These are phyloP conservation scores for Leucophora obtusa DNA, from an alignment of 2,888 invertebrate genomes.

Conservation along the genomic window DNA sequence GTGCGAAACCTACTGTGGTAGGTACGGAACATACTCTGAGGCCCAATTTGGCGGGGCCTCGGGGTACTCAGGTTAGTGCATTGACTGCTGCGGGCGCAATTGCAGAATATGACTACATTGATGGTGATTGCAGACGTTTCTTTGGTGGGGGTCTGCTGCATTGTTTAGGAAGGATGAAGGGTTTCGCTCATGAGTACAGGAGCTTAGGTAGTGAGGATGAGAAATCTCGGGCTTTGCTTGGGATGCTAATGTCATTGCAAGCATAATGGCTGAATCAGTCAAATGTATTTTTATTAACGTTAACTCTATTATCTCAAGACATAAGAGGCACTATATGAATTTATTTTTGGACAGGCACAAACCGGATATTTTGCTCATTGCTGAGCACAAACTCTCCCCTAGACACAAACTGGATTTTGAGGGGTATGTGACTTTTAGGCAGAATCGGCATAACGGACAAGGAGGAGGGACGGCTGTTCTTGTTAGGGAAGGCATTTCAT, in stretches of 20 bases:
- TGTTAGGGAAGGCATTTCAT: background rate
- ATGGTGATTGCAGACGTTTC: constrained; percentile 3
- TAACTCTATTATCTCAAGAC: background rate
- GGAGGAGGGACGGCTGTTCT: background rate
- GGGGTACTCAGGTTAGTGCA: no score
- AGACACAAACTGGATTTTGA: constrained; percentile 10
- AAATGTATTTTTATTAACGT: constrained; percentile 28
- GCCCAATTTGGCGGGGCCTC: no score
- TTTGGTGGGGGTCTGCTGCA: background rate
- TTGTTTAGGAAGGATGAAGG: background rate
- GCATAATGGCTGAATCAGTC: background rate
- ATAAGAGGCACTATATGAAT: constrained; percentile 9
- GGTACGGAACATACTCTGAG: no score
- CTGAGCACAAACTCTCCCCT: background rate
- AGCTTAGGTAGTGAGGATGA: background rate
- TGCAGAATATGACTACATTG: no score
- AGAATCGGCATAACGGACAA: background rate
- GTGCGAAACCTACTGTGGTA: no score
- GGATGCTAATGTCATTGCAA: background rate
- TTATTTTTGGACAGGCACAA: constrained; percentile 4
- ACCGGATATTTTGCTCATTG: constrained; percentile 12
- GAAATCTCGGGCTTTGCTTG: constrained; percentile 10
- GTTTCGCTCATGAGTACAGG: background rate
- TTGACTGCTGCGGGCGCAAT: background rate
- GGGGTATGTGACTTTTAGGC: background rate